Evolutionary conservation across 2,888 invertebrate genomes (phyloP), one percentile per base, ranked within the genome.

Genomic region (Gonocerus acuteangulatus): DNA sequence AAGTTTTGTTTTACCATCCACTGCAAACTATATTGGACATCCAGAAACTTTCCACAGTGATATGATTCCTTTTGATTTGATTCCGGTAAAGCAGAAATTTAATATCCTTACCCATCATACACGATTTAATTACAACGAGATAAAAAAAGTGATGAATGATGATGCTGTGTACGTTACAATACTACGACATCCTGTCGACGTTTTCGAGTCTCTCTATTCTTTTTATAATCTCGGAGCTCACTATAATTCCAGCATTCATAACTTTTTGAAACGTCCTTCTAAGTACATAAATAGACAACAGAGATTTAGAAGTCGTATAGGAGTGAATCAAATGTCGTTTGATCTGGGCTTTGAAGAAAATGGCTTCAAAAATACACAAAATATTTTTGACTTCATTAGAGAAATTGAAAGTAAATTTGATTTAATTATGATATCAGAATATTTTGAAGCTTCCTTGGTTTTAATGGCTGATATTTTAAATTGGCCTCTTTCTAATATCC

Each of bases 311-410:
- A 19, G 36, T 1, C 62, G 59, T 51, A 59, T 66, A 18, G 69
- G 70, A 45, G 48, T 65, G 18, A 70, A 70, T 51, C 70, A 70
- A 60, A 69, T 70, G 70, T 66, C 67, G 39, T 67, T 59, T 48
- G 70, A 70, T 48, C 60, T 69, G 11, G 70, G 70, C 16, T 48
- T 69, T 18, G 18, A 45, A 6, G 32, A 63, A 7, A 36, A 59
- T 42, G 4, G 62, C 48, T 66, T 63, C 34, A 27, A 59, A 3
- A 58, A 63, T 21, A 13, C 42, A 1, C 36, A 52, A 4, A 56
- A 58, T 39, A 65, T 69, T 6, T 27, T 60, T 6, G 48, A 67
- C 36, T 67, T 68, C 16, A 65, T 69, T 15, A 27, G 45, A n/a
- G 61, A 63, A 54, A 64, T 70, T 1, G 69, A 70, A 19, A 48